Base-by-base conservation (phyloP, 2,888 invertebrate genomes). In the Thecophora atra region DNA sequence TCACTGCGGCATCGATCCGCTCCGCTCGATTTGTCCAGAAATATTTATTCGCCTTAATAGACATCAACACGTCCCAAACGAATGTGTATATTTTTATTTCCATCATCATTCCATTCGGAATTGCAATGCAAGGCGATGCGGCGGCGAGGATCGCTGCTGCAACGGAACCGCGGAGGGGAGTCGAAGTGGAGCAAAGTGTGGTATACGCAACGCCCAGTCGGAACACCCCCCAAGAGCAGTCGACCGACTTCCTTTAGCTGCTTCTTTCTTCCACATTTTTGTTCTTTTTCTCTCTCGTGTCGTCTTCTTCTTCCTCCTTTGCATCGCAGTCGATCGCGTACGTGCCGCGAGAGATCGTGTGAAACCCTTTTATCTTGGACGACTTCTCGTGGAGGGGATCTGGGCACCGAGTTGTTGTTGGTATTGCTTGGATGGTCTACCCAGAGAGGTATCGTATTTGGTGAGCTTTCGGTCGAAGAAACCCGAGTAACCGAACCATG, bases 41-140 rank as follows among this genome's bases (percentile, higher is more conserved):
- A 80, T 80, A 80, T 81, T 81, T 80, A 80, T 81, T 80, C 80
- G 79, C 79, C 80, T 79, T 81, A 81, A 81, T 81, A 80, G 80
- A 81, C 79, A 79, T 80, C 80, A 81, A 80, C 80, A 80, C 80
- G 79, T 80, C 78, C 77, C 73, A 77, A 69, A 74, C 68, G 71
- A 44, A 72, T 21, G 58, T 28, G 11, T 66, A 73, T 67, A 72
- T 72, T 73, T 75, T 72, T 66, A 71, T 72, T 74, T 68, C 63
- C 60, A 58, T 68, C 54, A 47, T 52, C 66, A 67, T 67, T 73
- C 73, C 60, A 37, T 60, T 51, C 24, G 1, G 47, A 37, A 47
- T 47, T 47, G 47, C 47, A 47, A 62, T 62, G 37, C 24, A 26
- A 19, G 37, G 42, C 56, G 58, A 56, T 19, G 44, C 15, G 15